Base-by-base conservation (phyloP, 2,113 vertebrate genomes). In the Cyanocitta stelleri region DNA sequence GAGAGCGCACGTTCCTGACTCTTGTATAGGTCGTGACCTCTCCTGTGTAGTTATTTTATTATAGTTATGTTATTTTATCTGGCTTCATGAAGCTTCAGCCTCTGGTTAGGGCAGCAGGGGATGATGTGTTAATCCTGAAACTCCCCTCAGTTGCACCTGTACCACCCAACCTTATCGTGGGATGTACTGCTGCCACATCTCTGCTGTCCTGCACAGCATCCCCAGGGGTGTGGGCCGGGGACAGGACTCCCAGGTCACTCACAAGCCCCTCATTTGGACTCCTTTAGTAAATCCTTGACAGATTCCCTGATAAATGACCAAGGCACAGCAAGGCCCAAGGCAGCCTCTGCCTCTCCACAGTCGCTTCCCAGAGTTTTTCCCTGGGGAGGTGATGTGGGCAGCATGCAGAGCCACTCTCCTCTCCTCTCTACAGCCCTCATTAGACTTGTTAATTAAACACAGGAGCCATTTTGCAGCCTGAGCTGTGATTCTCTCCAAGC, bases 371-470 rank as follows among this genome's bases (percentile, higher is more conserved):
- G 54, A 0, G 0, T 43, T 16, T 32, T 21, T 72, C 61, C 68
- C 69, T 2, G 0, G 0, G 55, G 68, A 93, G 52, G 43, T 9
- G 7, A 54, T 64, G 35, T 46, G 93, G 61, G 81, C 89, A 68
- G 59, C 1, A 0, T 19, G 69, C 52, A 81, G 14, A 91, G 56
- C 61, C 4, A 0, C 0, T 0, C 75, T 77, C n/a, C 1, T 1
- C 66, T 87, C 10, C 0, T 71, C 72, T 55, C 84, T 16, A 13
- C 44, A 49, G 46, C 61, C 74, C 41, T 85, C 33, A 3, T 76
- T 62, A 74, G 77, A n/a, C 21, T 59, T 2, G 3, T 64, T 96
- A 89, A 93, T 85, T 85, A 94, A 93, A 49, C 33, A 14, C 64
- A 73, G 80, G 77, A 78, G 54, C 77, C n/a, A 14, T 88, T 90